phyloP scores from a whole-genome alignment of 2,888 invertebrate species.

The Andrena hattorfiana region DNA sequence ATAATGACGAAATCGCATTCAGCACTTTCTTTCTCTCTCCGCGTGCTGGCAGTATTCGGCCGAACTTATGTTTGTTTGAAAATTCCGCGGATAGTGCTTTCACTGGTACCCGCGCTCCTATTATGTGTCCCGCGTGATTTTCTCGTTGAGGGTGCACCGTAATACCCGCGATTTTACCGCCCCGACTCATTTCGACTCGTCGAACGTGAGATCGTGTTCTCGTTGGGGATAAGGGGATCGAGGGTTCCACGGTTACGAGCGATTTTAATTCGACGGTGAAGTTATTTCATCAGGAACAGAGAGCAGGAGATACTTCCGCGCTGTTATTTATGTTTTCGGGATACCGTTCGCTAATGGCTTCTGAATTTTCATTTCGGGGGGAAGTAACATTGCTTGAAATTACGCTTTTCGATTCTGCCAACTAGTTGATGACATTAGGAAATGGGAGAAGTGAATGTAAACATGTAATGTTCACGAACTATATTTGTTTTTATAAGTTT shows the following conservation, averaged over 20 bases:
- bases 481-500: not conserved
- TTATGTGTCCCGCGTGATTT: slow-evolving; percentile 65
- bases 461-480: not conserved
- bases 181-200: slow-evolving; percentile 32
- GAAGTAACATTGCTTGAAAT: not conserved
- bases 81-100: slow-evolving; percentile 72
- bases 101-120: slow-evolving; percentile 67
- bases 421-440: not conserved
- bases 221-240: slow-evolving; percentile 16
- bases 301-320: not conserved
- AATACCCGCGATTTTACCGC: slow-evolving; percentile 40
- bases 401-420: not conserved
- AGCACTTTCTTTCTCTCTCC: slow-evolving; percentile 25
- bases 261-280: slow-evolving; percentile 40
- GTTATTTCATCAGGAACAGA: not conserved
- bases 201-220: slow-evolving; percentile 35
- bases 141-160: slow-evolving; percentile 46
- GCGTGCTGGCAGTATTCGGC: slow-evolving; percentile 50
- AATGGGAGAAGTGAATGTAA: not conserved
- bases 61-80: slow-evolving; percentile 65
- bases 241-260: slow-evolving; percentile 7
- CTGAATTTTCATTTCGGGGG: not conserved
- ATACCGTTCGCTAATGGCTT: slow-evolving; percentile 23
- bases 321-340: slow-evolving; percentile 10
- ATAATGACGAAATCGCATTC: slow-evolving; percentile 63